These are phyloP conservation scores for Acanthochromis polyacanthus DNA, from an alignment of 2,113 vertebrate species.

Conservation along the genomic window DNA sequence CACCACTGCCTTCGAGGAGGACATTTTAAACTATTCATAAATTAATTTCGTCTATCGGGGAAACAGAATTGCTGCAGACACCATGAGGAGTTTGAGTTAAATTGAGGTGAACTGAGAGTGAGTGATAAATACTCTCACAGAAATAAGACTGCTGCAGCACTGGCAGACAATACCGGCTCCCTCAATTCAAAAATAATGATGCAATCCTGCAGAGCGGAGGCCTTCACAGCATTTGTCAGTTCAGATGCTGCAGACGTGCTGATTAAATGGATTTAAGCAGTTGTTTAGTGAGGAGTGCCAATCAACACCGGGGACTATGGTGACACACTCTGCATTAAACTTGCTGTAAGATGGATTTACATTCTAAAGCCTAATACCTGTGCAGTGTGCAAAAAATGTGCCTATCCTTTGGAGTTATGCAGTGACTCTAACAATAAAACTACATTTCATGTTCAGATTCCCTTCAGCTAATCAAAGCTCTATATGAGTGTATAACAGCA, in stretches of 20 bases:
- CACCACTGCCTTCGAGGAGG: neutral
- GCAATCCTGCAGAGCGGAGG: conserved; percentile 51
- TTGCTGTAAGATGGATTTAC: conserved; percentile 43
- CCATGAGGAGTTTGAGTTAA: conserved; percentile 9
- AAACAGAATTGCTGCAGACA: conserved; percentile 5
- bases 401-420: conserved; percentile 11
- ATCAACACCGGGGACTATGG: conserved; percentile 34
- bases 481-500: neutral
- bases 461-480: conserved; percentile 12
- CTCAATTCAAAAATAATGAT: conserved; percentile 53
- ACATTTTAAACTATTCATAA: conserved; percentile 1
- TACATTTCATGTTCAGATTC: neutral
- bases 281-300: conserved; percentile 47
- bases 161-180: conserved; percentile 54
- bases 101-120: conserved; percentile 41
- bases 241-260: conserved; percentile 59
- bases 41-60: conserved; percentile 7
- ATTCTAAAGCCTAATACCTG: conserved; percentile 43
- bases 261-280: conserved; percentile 66
- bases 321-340: conserved; percentile 27
- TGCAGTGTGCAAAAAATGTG: conserved; percentile 19
- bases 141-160: conserved; percentile 40
- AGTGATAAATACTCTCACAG: conserved; percentile 43
- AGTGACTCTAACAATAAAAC: conserved; percentile 12
- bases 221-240: conserved; percentile 53